Evolutionary conservation across 2,113 vertebrate species (phyloP).

Genomic region (Odobenus rosmarus): DNA sequence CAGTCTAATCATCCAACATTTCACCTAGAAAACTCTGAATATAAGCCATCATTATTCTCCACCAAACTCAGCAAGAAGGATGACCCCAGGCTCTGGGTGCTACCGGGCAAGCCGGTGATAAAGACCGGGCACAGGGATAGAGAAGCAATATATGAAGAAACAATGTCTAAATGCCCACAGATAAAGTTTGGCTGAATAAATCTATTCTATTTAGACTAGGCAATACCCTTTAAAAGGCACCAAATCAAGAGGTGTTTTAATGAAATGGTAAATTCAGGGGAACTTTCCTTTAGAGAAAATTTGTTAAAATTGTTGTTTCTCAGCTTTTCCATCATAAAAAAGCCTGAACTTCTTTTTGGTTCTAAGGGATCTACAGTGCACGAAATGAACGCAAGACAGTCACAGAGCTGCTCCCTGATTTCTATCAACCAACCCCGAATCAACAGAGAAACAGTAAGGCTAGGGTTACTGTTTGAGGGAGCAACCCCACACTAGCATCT

Average conservation of each 20-base stretch:
- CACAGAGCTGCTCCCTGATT: background rate
- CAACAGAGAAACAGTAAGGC: background rate
- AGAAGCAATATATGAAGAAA: background rate
- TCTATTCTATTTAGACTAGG: background rate
- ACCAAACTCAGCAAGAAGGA: background rate
- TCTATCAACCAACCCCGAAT: background rate
- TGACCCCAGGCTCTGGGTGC: background rate
- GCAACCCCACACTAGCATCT: too few species aligned
- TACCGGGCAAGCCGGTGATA: background rate
- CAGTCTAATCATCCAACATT: background rate
- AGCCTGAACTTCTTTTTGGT: background rate
- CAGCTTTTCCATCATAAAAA: background rate
- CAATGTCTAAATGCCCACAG: background rate
- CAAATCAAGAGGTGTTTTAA: background rate
- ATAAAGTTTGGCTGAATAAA: background rate
- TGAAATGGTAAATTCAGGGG: background rate
- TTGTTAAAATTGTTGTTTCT: background rate
- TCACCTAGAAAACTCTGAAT: background rate
- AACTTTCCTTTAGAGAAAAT: background rate
- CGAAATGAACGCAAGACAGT: background rate
- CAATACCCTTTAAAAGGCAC: background rate
- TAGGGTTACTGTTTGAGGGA: fast-evolving
- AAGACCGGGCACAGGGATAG: background rate
- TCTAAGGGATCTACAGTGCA: background rate
- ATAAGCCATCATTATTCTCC: background rate